Percentiles rank a stretch among this genome's conserved stretches.
These are phyloP conservation scores for Girardinichthys multiradiatus DNA, from an alignment of 2,113 vertebrate species.

Conservation along the genomic window DNA sequence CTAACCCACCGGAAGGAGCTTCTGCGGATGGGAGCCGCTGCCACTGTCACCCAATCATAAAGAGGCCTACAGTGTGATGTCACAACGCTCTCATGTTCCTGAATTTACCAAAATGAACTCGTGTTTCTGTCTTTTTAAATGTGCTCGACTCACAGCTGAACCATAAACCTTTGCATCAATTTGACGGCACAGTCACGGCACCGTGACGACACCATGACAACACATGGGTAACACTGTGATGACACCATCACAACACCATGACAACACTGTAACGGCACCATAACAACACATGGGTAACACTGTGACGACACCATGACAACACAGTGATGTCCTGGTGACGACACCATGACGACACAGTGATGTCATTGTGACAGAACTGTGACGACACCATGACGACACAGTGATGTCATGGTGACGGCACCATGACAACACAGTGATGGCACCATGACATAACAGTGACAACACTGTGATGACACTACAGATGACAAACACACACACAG, in stretches of 20 bases:
- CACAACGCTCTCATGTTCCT: background rate
- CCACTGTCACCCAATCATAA: conserved; percentile 79
- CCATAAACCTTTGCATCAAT: background rate
- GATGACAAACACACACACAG: too few relatives aligned
- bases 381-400: too few relatives aligned
- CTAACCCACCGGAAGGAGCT: conserved; percentile 95
- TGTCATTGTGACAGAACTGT: too few relatives aligned
- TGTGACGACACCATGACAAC: background rate
- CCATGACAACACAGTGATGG: background rate
- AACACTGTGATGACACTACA: too few relatives aligned
- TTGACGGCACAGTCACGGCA: background rate
- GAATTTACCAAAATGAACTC: background rate
- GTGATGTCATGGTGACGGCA: background rate
- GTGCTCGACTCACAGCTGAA: background rate
- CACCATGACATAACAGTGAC: too few relatives aligned
- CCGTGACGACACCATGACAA: too few relatives aligned
- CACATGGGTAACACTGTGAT: too few relatives aligned
- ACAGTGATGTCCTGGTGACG: background rate
- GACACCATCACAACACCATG: background rate
- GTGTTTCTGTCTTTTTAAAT: background rate
- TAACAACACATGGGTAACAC: background rate
- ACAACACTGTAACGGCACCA: too few relatives aligned
- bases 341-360: background rate
- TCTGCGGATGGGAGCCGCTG: conserved; percentile 81
- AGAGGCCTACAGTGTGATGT: background rate